Evolutionary conservation across 2,888 invertebrate genomes (phyloP), one percentile per base, ranked within the genome.

Genomic region (Thecocarcelia acutangulata): DNA sequence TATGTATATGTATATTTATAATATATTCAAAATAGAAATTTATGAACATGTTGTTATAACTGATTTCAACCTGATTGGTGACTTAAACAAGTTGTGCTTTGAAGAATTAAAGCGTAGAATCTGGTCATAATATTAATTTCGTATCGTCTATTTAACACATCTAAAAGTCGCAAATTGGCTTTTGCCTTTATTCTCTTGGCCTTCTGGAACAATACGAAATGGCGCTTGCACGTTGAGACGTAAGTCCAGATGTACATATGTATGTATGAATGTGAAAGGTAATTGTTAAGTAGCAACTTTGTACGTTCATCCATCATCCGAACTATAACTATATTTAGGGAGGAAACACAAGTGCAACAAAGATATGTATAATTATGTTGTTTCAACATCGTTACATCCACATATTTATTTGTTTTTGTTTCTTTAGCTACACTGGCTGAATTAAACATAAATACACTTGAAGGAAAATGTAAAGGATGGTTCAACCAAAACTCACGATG

Each of bases 301-400:
- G 1, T 3, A 8, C 33, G 33, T 33, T 6, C 15, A 50, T 54
- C 0, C 21, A 13, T 8, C 13, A 21, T 33, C 24, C 44, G 52
- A 68, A 69, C 54, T 59, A 68, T 59, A 59, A 33, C 13, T 44
- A 52, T 44, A 24, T 37, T 61, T 24, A 50, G 37, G 61, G 37
- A 61, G 59, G 46, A 50, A 50, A 19, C 28, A 19, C 44, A 33
- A 33, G 4, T 21, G 58, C 69, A 70, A 33, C 9, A 46, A 42
- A 9, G 37, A 6, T 28, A 44, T 63, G 46, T 75, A 58, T 63
- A 75, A 80, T 80, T 75, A 80, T 80, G 48, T 75, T 80, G 74
- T 70, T 75, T 58, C 64, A 70, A 58, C 59, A 64, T 80, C 58
- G 68, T 75, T 74, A 74, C 56, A 1, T 8, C 52, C 24, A 24